Evolutionary conservation across 2,888 invertebrate species (phyloP).

Genomic region (Prosopocoilus inquinatus): DNA sequence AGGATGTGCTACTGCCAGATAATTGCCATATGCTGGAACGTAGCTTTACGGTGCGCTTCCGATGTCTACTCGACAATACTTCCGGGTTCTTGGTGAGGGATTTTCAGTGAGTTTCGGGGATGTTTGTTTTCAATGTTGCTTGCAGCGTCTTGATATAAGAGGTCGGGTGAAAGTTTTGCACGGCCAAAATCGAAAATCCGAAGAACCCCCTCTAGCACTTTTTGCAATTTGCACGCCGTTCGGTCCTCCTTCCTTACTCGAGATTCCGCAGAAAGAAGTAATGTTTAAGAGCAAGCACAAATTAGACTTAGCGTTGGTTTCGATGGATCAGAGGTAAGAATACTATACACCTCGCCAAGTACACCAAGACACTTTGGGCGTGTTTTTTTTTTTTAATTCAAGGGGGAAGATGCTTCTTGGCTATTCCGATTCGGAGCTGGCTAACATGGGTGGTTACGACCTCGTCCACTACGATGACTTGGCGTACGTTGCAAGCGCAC

Average conservation of each 20-base stretch:
- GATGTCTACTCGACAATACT: constrained; percentile 98
- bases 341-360: not conserved
- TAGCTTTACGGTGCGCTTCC: constrained; percentile 97
- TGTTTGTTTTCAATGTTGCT: constrained; percentile 32
- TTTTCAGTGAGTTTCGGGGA: not conserved
- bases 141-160: constrained; percentile 94
- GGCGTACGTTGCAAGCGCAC: constrained; percentile 96
- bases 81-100: constrained; percentile 93
- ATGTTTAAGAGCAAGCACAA: constrained; percentile 99
- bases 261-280: constrained; percentile 97
- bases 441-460: constrained; percentile 95
- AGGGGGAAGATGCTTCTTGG: constrained; percentile 94
- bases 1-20: constrained; percentile 87
- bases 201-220: constrained; percentile 90
- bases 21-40: constrained; percentile 88
- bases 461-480: constrained; percentile 97
- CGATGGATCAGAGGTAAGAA: constrained; percentile 89
- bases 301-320: constrained; percentile 91
- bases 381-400: constrained; percentile 38
- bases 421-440: constrained; percentile 87
- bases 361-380: not conserved
- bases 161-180: constrained; percentile 95
- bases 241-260: constrained; percentile 94
- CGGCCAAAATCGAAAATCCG: constrained; percentile 92
- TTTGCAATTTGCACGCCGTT: constrained; percentile 99